These are phyloP conservation scores for Heliconius hortense DNA, from an alignment of 2,888 invertebrate species.

Conservation along the genomic window DNA sequence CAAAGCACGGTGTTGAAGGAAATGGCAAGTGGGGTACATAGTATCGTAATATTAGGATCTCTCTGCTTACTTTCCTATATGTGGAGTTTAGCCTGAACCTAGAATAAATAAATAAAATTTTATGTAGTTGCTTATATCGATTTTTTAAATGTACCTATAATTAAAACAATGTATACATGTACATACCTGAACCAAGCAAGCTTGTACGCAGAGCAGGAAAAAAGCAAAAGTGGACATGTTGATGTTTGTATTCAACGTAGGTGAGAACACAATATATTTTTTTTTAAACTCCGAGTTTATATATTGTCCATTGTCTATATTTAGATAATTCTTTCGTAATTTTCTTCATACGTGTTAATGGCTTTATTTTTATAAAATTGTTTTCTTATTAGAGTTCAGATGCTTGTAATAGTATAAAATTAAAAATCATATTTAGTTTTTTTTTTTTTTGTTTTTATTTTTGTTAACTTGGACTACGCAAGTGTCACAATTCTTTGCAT, in stretches of 20 bases:
- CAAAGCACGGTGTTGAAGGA: too few species aligned
- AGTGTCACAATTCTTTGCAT: too few species aligned
- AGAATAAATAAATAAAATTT: too few species aligned
- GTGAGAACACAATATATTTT: conserved; percentile 23
- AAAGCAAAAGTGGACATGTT: conserved; percentile 50
- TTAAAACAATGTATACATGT: too few species aligned
- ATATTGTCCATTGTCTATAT: conserved; percentile 17
- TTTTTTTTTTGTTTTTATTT: too few species aligned
- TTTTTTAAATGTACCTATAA: too few species aligned
- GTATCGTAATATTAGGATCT: too few species aligned
- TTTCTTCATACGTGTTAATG: neutral
- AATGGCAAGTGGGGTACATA: too few species aligned
- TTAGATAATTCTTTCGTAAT: neutral
- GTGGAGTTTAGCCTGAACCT: too few species aligned
- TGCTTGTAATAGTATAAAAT: neutral
- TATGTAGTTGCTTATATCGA: too few species aligned
- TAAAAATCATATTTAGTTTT: neutral
- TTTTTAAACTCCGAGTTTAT: conserved; percentile 29
- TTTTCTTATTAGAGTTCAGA: neutral
- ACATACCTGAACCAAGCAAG: conserved; percentile 53
- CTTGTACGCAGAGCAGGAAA: conserved; percentile 52
- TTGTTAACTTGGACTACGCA: too few species aligned
- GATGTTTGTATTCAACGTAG: conserved; percentile 36
- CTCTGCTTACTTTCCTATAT: too few species aligned
- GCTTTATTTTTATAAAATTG: neutral